Evolutionary conservation across 53 echinoderm and acorn worm species (phyloP).

Genomic region (Actinopyga echinites): DNA sequence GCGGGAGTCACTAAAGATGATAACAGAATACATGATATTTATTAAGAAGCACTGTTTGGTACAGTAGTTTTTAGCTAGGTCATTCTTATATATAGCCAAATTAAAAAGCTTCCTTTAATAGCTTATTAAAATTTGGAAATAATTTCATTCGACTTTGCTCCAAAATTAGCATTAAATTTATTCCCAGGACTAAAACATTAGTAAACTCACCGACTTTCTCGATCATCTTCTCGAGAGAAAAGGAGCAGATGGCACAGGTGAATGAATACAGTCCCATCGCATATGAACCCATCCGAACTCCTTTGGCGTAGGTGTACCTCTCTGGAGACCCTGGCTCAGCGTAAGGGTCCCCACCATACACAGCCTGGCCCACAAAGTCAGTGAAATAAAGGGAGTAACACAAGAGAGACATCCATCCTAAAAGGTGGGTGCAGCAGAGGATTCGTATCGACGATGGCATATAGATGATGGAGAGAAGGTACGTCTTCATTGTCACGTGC

Average conservation of each 20-base stretch:
- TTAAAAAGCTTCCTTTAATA: no score
- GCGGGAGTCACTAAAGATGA: no score
- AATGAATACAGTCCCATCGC: constrained; percentile 96
- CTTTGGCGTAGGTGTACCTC: constrained; percentile 66
- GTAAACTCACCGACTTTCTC: constrained; percentile 63
- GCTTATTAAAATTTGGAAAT: no score
- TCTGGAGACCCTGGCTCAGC: constrained; percentile 74
- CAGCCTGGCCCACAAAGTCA: constrained; percentile 90
- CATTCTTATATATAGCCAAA: no score
- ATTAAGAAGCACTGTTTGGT: no score
- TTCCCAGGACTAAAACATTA: not conserved
- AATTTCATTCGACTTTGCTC: not conserved
- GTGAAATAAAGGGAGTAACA: constrained; percentile 99
- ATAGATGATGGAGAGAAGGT: constrained; percentile 83
- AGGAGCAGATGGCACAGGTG: constrained; percentile 83
- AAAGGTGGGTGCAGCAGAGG: constrained; percentile 90
- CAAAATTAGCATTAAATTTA: not conserved
- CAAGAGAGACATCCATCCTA: constrained; percentile 98
- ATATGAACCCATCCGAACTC: constrained; percentile 87
- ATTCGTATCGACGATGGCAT: constrained; percentile 92
- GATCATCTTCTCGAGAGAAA: constrained; percentile 74
- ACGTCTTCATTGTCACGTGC: constrained; percentile 70
- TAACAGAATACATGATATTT: no score
- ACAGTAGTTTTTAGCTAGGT: no score
- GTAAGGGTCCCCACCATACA: constrained; percentile 84